Conservation (phyloP, 2,888 invertebrate species). For the Plebejus melissa region DNA sequence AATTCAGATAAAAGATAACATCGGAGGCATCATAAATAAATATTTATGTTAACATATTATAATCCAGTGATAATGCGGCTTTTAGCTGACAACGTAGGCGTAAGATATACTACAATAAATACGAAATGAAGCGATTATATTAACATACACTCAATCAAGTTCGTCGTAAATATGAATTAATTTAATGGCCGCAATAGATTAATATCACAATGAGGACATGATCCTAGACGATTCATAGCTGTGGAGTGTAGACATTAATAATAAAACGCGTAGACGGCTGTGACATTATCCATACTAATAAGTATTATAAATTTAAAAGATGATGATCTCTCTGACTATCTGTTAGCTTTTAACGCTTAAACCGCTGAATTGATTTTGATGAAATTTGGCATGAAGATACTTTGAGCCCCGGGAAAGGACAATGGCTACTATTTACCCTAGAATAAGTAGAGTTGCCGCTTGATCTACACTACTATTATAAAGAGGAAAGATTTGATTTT, state of each 20-base stretch:
- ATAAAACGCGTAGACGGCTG: neutral
- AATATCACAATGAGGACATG: conserved; percentile 7
- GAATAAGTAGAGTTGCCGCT: too few species aligned
- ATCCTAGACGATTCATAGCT: conserved; percentile 11
- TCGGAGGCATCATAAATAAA: conserved; percentile 19
- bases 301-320: too few species aligned
- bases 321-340: too few species aligned
- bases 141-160: conserved; percentile 20
- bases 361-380: too few species aligned
- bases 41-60: conserved; percentile 21
- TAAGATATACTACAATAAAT: conserved; percentile 21
- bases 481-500: too few species aligned
- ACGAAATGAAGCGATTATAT: conserved; percentile 24
- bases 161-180: conserved; percentile 14
- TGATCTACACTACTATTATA: too few species aligned
- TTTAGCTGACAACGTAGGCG: conserved; percentile 21
- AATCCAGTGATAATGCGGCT: conserved; percentile 3
- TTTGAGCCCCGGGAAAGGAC: too few species aligned
- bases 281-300: too few species aligned
- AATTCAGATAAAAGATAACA: conserved; percentile 7
- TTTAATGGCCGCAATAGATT: neutral
- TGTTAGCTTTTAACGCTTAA: too few species aligned
- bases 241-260: neutral
- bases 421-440: too few species aligned
- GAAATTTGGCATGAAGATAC: too few species aligned